Evolutionary conservation across 2,113 vertebrate genomes (phyloP), one percentile per base, ranked within the genome.

Genomic region (Anseranas semipalmata): DNA sequence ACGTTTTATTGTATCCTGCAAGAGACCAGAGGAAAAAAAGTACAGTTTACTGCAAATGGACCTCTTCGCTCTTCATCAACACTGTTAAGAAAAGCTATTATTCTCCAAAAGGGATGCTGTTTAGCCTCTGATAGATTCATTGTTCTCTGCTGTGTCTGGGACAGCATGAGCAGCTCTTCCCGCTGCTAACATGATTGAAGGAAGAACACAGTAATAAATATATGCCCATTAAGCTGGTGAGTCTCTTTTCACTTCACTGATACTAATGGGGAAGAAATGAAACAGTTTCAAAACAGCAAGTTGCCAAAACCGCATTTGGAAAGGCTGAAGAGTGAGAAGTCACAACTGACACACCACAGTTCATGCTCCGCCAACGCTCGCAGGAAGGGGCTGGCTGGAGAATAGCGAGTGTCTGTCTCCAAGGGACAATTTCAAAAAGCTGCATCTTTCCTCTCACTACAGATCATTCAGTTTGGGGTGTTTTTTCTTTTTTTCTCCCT

Each of bases 31-130:
- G 46, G 9, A 52, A 46, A 85, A 41, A 95, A 90, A 90, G 83
- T 92, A 85, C 82, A 87, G 87, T 96, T 94, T 95, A 96, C 94
- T 96, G 97, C 95, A 95, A 97, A 96, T 96, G 94, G 94, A 65
- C 87, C 96, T 95, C 93, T 97, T 97, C 95, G 39, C 96, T 97
- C 96, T 92, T 98, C 95, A 97, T 97, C 96, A 95, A 96, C 95
- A 94, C 90, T n/a, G 97, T 18, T 21, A 89, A 82, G 90, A 96
- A 96, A 97, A 97, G 94, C 93, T 46, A 97, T 97, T 97, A 97
- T 30, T 90, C 46, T 12, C 81, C 89, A 72, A 92, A 95, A 95
- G 92, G 94, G 95, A 83, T 62, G 96, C 96, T 89, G 89, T 94
- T 95, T 94, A 92, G 93, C 25, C 76, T 81, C 84, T 35, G 90